Evolutionary conservation across 2,888 invertebrate species (phyloP), one percentile per base, ranked within the genome.

Genomic region (Melanotus villosus): DNA sequence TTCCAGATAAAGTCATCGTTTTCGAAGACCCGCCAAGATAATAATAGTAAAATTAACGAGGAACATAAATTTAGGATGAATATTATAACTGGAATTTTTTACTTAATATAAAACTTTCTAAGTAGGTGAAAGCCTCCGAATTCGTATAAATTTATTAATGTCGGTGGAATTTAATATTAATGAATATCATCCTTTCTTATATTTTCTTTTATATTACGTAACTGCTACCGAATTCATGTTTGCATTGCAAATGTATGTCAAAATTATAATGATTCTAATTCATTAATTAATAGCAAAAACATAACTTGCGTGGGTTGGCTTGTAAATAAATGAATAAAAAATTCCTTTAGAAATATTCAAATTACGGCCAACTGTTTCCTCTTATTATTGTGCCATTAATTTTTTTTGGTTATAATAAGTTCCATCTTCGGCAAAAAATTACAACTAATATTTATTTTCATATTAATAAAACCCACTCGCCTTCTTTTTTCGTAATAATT

Each of bases 171-270:
- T 14, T 9, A 41, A 16, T 41, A 16, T 41, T 41, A 41, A 41
- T 41, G 41, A 16, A 41, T 16, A 41, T 41, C 18, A 41, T 41
- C 41, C 12, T n/a, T n/a, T n/a, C 34, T 12, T 34, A 12, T 12
- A 41, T 41, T 41, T 9, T 16, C 41, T 41, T 41, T 41, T 41
- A 47, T 34, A 56, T 60, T 45, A 19, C 26, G 45, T 32, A 60
- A 60, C 32, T 60, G 60, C 60, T 60, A 60, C 60, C 30, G 60
- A 45, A 32, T 60, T 19, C 21, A 12, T 34, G 47, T 45, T 60
- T 47, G 47, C 47, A 60, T 47, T 60, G 32, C 32, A 45, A 60
- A 47, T 23, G 1, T 16, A 14, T 23, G 47, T 18, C n/a, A 2
- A 23, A 1, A 47, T n/a, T 47, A 23, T 21, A 23, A 47, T 47